These are phyloP conservation scores for Catocala nupta DNA, from an alignment of 2,888 invertebrate genomes.

Conservation along the genomic window DNA sequence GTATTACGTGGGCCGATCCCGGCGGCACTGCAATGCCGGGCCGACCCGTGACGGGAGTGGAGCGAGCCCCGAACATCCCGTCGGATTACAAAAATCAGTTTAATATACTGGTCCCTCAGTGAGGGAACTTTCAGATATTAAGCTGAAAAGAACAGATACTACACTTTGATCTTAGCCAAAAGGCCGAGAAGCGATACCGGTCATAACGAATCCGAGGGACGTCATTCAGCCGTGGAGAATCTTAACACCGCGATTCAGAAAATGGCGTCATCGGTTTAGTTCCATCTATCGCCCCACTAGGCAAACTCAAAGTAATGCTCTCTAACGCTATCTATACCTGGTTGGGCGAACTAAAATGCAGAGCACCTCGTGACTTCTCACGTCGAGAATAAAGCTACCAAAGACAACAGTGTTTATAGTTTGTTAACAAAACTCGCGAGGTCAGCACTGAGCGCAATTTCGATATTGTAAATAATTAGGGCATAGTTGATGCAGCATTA, in stretches of 20 bases:
- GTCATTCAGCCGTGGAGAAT: constrained; percentile 36
- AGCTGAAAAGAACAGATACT: constrained; percentile 58
- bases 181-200: constrained; percentile 82
- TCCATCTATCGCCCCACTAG: constrained; percentile 18
- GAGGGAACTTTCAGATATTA: constrained; percentile 65
- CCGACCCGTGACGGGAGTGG: constrained; percentile 90
- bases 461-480: too few species aligned
- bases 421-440: too few species aligned
- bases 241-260: constrained; percentile 49
- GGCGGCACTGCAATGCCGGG: constrained; percentile 90
- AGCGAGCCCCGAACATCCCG: constrained; percentile 89
- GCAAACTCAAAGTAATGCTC: too few species aligned
- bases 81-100: constrained; percentile 75
- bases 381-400: too few species aligned
- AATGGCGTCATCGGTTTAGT: constrained; percentile 23
- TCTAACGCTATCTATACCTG: too few species aligned
- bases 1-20: constrained; percentile 68
- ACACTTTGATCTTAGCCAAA: constrained; percentile 79
- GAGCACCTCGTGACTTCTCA: not conserved
- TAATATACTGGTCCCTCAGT: constrained; percentile 87
- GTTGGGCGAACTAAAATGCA: not conserved
- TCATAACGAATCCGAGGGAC: rapidly evolving
- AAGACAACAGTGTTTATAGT: too few species aligned
- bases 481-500: too few species aligned
- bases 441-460: too few species aligned